phyloP scores from a whole-genome alignment of 1,140 invertebrate species.

The Chymomyza costata region DNA sequence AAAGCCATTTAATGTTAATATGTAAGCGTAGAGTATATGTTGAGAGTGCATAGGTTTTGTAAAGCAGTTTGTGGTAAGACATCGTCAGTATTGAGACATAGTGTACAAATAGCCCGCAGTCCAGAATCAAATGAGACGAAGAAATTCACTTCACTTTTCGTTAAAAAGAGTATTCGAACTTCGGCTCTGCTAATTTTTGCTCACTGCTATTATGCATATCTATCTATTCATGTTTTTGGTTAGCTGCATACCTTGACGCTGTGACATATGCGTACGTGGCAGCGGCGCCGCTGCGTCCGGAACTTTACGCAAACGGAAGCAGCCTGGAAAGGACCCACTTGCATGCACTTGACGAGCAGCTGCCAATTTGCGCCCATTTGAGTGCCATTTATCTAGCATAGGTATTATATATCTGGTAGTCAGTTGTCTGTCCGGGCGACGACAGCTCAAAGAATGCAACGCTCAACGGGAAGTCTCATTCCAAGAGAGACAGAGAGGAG shows the following conservation, averaged over 20 bases:
- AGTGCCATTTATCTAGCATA: neutral
- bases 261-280: constrained; percentile 45
- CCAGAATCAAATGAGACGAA: no score
- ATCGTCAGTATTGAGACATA: no score
- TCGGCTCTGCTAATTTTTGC: no score
- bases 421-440: constrained; percentile 57
- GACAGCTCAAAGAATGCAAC: constrained; percentile 70
- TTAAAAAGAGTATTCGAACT: constrained; percentile 7
- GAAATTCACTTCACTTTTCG: no score
- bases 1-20: constrained; percentile 27
- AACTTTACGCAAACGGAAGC: constrained; percentile 30
- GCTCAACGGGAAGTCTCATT: constrained; percentile 54
- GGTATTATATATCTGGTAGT: constrained; percentile 59
- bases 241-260: neutral
- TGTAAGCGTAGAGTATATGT: no score
- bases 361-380: constrained; percentile 56
- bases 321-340: constrained; percentile 1
- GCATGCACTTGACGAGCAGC: constrained; percentile 65
- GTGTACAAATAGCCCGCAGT: no score
- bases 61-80: no score
- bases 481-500: constrained; percentile 14
- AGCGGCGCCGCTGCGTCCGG: constrained; percentile 24
- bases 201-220: no score
- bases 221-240: constrained; percentile 27
- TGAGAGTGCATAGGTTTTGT: no score